These are phyloP conservation scores for Cyprinodon tularosa DNA, from an alignment of 2,113 vertebrate species.

Conservation along the genomic window DNA sequence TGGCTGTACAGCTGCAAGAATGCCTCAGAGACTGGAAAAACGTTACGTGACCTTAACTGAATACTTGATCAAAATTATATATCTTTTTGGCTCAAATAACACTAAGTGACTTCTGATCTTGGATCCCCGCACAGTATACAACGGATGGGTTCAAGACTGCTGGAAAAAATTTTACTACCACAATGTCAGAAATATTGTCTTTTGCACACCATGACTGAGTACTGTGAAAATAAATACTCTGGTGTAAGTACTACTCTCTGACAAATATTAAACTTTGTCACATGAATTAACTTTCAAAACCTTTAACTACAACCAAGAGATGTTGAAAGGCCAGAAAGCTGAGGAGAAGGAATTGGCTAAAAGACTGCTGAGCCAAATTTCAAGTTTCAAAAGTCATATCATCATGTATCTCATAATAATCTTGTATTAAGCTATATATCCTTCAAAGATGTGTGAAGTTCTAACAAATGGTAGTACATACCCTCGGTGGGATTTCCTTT, in stretches of 20 bases:
- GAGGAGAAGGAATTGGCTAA: neutral
- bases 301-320: neutral
- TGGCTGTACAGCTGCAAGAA: conserved; percentile 96
- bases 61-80: neutral
- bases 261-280: neutral
- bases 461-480: neutral
- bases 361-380: neutral
- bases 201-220: neutral
- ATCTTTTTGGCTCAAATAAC: neutral
- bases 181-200: neutral
- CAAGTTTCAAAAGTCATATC: neutral
- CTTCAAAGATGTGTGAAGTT: neutral
- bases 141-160: neutral
- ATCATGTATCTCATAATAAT: neutral
- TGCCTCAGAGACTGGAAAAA: conserved; percentile 81
- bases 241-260: neutral
- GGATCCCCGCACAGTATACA: neutral
- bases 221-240: neutral
- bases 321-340: neutral
- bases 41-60: conserved; percentile 83
- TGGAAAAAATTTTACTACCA: neutral
- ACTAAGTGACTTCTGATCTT: neutral
- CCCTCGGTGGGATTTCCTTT: neutral
- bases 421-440: neutral
- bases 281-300: rapidly evolving